phyloP scores from a whole-genome alignment of 2,888 invertebrate genomes.

The Agrotis clavis region DNA sequence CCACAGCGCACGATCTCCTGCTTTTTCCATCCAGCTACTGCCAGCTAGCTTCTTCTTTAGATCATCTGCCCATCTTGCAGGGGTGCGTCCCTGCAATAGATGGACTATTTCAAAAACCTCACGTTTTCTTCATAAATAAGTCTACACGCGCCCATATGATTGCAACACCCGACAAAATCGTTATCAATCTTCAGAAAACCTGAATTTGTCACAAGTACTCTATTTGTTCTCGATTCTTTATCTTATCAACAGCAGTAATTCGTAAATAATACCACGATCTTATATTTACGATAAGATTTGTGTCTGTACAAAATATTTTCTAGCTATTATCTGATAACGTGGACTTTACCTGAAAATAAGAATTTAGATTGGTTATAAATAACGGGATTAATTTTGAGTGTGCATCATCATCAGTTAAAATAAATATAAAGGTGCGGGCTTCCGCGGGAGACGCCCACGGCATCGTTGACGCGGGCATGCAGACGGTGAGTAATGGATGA shows the following conservation, averaged over 20 bases:
- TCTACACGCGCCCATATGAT: not conserved
- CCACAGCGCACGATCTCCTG: no score
- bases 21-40: no score
- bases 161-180: conserved; percentile 22
- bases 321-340: conserved; percentile 54
- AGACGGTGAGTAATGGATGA: no score
- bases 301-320: conserved; percentile 58
- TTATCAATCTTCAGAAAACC: conserved; percentile 32
- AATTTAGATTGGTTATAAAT: conserved; percentile 44
- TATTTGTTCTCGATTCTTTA: conserved; percentile 54
- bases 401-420: conserved; percentile 14
- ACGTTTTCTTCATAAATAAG: no score
- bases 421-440: not conserved
- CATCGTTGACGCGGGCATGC: no score
- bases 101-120: no score
- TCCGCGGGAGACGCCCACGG: no score
- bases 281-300: conserved; percentile 50
- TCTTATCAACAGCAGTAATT: conserved; percentile 62
- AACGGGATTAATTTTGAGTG: conserved; percentile 7
- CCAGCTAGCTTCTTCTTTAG: no score
- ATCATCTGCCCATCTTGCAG: no score
- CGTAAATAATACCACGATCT: conserved; percentile 65
- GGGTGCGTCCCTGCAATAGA: no score
- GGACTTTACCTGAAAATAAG: conserved; percentile 21
- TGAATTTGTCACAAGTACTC: conserved; percentile 29